phyloP scores from a whole-genome alignment of 53 echinoderm and acorn worm species.

The Pentamera pediparva region DNA sequence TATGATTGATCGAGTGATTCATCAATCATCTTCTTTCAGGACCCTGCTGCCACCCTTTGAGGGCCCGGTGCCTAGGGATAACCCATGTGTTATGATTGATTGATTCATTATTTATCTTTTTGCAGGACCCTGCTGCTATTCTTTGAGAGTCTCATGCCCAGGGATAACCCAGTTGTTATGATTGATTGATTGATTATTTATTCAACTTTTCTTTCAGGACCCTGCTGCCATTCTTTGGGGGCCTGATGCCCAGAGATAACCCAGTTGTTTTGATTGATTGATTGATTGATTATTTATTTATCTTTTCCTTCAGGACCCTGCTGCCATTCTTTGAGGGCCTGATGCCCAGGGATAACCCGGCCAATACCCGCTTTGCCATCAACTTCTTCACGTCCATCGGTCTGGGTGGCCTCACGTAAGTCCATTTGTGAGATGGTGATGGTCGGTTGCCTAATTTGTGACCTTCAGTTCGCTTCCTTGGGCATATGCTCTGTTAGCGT shows the following conservation, averaged over 20 bases:
- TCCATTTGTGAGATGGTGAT: no score
- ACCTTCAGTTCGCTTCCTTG: no score
- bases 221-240: conserved; percentile 84
- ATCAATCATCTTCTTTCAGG: conserved; percentile 32
- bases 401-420: conserved; percentile 99
- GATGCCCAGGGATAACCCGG: conserved; percentile 89
- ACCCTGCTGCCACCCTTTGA: conserved; percentile 85
- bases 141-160: conserved; percentile 76
- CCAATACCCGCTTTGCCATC: conserved; percentile 95
- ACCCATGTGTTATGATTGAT: conserved; percentile 35
- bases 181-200: background rate
- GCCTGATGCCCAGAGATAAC: conserved; percentile 85
- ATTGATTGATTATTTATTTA: background rate
- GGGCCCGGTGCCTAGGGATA: conserved; percentile 71
- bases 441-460: no score
- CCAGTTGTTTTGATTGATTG: conserved; percentile 28
- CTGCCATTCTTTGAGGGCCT: conserved; percentile 90
- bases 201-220: conserved; percentile 54
- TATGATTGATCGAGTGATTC: background rate
- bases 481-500: no score
- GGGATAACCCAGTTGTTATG: conserved; percentile 57
- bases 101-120: background rate
- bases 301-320: conserved; percentile 63
- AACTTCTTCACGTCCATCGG: conserved; percentile 99
- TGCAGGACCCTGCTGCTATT: conserved; percentile 70